Evolutionary conservation across 2,113 vertebrate species (phyloP).

Genomic region (Brachyistius frenatus): DNA sequence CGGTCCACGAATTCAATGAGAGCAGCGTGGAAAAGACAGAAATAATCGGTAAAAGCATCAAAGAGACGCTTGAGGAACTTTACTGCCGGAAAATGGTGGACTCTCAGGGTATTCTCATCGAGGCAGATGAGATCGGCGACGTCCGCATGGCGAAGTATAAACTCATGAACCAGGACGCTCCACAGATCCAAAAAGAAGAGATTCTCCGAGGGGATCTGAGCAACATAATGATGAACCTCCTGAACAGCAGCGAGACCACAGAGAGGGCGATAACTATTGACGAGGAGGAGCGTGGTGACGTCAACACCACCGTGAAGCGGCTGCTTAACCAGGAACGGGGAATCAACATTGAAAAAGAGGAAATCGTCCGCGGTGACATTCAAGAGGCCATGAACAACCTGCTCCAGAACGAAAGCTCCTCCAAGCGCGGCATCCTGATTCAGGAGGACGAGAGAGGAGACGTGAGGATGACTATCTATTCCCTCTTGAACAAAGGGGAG

Average conservation of each 20-base stretch:
- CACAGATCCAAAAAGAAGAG: slow-evolving; percentile 91
- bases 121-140: slow-evolving; percentile 92
- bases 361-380: slow-evolving; percentile 89
- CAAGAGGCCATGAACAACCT: slow-evolving; percentile 91
- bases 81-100: slow-evolving; percentile 90
- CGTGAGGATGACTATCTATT: slow-evolving; percentile 93
- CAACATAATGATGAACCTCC: slow-evolving; percentile 91
- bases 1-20: slow-evolving; percentile 89
- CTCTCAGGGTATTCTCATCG: slow-evolving; percentile 91
- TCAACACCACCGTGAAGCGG: slow-evolving; percentile 88
- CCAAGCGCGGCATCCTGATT: slow-evolving; percentile 91
- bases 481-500: slow-evolving; percentile 89
- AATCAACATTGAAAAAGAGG: slow-evolving; percentile 86
- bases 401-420: slow-evolving; percentile 83
- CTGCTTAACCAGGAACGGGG: slow-evolving; percentile 87
- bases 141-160: slow-evolving; percentile 94
- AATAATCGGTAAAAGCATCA: slow-evolving; percentile 91
- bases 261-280: slow-evolving; percentile 86
- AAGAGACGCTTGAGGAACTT: slow-evolving; percentile 90
- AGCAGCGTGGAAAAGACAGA: slow-evolving; percentile 84
- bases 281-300: slow-evolving; percentile 88
- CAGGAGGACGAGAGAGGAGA: slow-evolving; percentile 94
- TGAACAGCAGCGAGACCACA: slow-evolving; percentile 83
- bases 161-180: slow-evolving; percentile 88
- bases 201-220: slow-evolving; percentile 88